Evolutionary conservation across 2,888 invertebrate species (phyloP), one percentile per base, ranked within the genome.

Genomic region (Ditylenchus weischeri): DNA sequence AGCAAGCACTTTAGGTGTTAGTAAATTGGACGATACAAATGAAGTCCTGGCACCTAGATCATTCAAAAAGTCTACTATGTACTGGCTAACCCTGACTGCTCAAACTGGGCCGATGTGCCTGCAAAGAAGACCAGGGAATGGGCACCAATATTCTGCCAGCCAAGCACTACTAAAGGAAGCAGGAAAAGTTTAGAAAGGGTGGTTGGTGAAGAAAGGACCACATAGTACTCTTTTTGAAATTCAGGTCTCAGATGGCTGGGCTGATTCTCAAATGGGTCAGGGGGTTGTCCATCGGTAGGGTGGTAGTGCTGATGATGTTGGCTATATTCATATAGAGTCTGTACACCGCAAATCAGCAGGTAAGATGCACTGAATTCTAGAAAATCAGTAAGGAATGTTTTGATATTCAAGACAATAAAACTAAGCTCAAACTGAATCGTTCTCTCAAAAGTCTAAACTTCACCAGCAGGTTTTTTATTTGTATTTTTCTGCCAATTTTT

Each of bases 141-240:
- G 11, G 43, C 59, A 19, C 59, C 59, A 15, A 59, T 13, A 21
- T 59, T 59, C 11, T 59, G 59, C 59, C 59, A 59, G 19, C 19
- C 59, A 19, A 59, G 59, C 35, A 38, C 36, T 23, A 36, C 36
- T 59, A 59, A 36, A 21, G 36, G 43, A 11, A 19, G 11, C 43
- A 59, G 15, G 10, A 59, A 59, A 15, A 59, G 43, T 36, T 38
- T 4, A 15, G 59, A 59, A 6, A 38, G 19, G 35, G 21, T 23
- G 21, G 1, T 23, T 11, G 35, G 11, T 36, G 43, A 21, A 21
- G 36, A 35, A 11, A 59, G 23, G 19, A 38, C 59, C 23, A 59
- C 59, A 59, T 6, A 59, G n/a, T 59, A 59, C 36, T 59, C 59
- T 19, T 59, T 35, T 8, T 59, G 59, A 8, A 59, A 59, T 59